Conservation (phyloP, 2,113 vertebrate species). For the Empidonax alnorum region DNA sequence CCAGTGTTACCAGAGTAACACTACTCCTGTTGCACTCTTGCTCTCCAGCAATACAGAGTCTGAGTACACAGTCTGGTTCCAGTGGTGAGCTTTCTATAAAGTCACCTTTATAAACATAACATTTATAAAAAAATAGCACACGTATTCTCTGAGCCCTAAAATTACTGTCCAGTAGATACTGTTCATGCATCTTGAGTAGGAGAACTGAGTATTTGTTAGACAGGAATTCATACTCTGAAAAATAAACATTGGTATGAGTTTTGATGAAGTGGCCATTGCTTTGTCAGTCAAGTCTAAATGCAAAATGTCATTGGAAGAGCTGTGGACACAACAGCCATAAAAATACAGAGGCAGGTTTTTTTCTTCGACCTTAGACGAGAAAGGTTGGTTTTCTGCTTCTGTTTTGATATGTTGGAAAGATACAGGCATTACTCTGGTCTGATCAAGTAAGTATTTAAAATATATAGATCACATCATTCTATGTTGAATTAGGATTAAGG, state of each 20-base stretch:
- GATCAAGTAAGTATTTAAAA: not conserved
- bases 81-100: not conserved
- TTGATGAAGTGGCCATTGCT: not conserved
- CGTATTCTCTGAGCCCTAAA: not conserved
- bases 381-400: not conserved
- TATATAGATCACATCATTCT: not conserved
- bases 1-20: not conserved
- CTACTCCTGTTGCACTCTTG: not conserved
- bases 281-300: not conserved
- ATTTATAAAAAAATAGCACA: not conserved
- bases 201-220: not conserved
- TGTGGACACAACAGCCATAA: not conserved
- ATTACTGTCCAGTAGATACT: not conserved
- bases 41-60: fast-evolving
- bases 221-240: not conserved
- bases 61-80: not conserved
- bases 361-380: not conserved
- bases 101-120: no score
- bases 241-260: not conserved
- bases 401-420: not conserved
- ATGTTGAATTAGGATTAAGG: not conserved
- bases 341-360: not conserved
- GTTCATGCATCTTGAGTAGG: not conserved
- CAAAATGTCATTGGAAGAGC: not conserved
- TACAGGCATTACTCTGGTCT: not conserved